Evolutionary conservation across 2,888 invertebrate genomes (phyloP), one percentile per base, ranked within the genome.

Genomic region (Sicus ferrugineus): DNA sequence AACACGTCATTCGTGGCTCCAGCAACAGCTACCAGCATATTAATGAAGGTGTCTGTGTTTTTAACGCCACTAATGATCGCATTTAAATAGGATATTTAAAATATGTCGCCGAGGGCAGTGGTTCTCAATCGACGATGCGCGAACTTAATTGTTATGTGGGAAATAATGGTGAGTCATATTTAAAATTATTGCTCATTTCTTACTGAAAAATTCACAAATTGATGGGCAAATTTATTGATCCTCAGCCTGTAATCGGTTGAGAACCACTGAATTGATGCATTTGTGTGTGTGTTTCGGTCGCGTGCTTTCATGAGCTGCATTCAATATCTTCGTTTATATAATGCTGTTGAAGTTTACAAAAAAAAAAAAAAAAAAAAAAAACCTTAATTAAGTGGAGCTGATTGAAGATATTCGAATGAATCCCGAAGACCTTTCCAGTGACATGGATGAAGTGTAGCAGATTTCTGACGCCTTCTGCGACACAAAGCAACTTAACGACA

Each of bases 1-100:
- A 65, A 69, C 69, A 69, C 69, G 69, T 54, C 28, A 54, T 54
- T 54, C 26, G 54, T 54, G 11, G 54, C 26, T 14, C 54, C n/a
- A n/a, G 26, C 38, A 34, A 6, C 38, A 34, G 5, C 5, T 34
- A 11, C 38, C 38, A 9, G 5, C 16, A 16, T 16, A 52, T 52
- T 7, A n/a, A 21, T 56, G 30, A 19, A 21, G 16, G 56, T 56
- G 30, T 46, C 3, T 46, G 46, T 9, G n/a, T 16, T 3, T 62
- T 31, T 26, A 26, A 56, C 28, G 56, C 28, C 56, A 30, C 30
- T 56, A 56, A 56, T 56, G 28, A 56, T 56, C 5, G 54, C 56
- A 56, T 56, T 56, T 56, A 31, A 56, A 30, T 56, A 26, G 6
- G 21, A 30, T 28, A 30, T 30, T 56, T 56, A 28, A 56, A n/a